A percentile compares a stretch with the other conserved stretches of the same genome.
These are phyloP conservation scores for Drosophila hydei DNA, from an alignment of 1,140 invertebrate species.

Conservation along the genomic window DNA sequence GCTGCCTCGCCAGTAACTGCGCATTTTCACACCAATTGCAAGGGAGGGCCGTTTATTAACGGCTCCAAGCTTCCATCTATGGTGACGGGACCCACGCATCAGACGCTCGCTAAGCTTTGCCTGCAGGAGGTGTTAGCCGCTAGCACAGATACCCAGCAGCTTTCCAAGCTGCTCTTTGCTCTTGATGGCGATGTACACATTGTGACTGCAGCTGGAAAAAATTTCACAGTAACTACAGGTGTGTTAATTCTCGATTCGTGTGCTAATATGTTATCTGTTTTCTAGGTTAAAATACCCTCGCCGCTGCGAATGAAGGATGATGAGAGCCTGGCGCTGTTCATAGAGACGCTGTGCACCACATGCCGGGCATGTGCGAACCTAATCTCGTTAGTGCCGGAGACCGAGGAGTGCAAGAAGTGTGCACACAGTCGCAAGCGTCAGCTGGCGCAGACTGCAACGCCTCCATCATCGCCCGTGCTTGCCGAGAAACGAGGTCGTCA, in stretches of 20 bases:
- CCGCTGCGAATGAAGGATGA: constrained; percentile 79
- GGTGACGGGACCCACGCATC: constrained; percentile 84
- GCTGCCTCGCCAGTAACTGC: constrained; percentile 81
- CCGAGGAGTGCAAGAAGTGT: constrained; percentile 83
- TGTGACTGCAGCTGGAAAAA: constrained; percentile 83
- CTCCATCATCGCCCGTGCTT: constrained; percentile 71
- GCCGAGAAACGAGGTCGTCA: constrained; percentile 68
- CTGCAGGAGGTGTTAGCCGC: constrained; percentile 81
- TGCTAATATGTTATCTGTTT: background rate
- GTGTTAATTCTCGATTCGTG: background rate
- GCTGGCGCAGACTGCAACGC: constrained; percentile 55
- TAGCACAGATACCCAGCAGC: constrained; percentile 80
- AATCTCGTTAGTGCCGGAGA: constrained; percentile 78
- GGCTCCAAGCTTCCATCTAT: constrained; percentile 81
- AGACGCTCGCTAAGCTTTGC: constrained; percentile 83
- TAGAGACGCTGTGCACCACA: constrained; percentile 81
- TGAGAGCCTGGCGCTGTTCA: constrained; percentile 78
- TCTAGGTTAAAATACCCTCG: constrained; percentile 81
- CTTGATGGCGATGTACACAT: constrained; percentile 82
- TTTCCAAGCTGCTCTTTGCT: constrained; percentile 76
- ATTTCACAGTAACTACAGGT: constrained; percentile 70
- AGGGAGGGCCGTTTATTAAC: constrained; percentile 84
- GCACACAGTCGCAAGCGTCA: constrained; percentile 65
- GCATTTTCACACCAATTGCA: constrained; percentile 84
- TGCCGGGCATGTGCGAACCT: constrained; percentile 83